Conservation (phyloP, 2,888 invertebrate genomes). For the Junonia oenone region DNA sequence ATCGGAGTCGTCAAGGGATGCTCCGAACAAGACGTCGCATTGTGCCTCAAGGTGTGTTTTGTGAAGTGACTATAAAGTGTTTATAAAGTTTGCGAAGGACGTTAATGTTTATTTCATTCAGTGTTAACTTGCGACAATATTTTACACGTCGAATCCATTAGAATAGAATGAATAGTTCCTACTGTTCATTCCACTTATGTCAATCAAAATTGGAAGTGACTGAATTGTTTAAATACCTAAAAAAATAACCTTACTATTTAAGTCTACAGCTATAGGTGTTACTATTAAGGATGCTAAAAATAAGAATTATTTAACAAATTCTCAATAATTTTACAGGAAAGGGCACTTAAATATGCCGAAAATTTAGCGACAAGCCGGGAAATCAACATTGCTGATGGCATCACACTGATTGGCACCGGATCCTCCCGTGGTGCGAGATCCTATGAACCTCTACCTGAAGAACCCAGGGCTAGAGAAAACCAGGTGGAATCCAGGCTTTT, state of each 20-base stretch:
- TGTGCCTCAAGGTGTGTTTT: constrained; percentile 86
- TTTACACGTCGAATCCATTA: no score
- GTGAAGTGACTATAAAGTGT: constrained; percentile 27
- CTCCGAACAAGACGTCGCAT: constrained; percentile 82
- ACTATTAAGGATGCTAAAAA: no score
- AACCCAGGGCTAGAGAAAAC: constrained; percentile 85
- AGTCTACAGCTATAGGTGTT: no score
- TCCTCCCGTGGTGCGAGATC: constrained; percentile 79
- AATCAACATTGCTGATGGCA: constrained; percentile 79
- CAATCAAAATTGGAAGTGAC: no score
- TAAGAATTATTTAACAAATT: neutral
- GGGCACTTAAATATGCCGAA: constrained; percentile 85
- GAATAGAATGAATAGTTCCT: no score
- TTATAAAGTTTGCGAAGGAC: neutral
- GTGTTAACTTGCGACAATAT: neutral
- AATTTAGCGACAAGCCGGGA: constrained; percentile 71
- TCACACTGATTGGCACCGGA: constrained; percentile 73
- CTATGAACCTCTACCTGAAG: constrained; percentile 83
- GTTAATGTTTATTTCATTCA: neutral
- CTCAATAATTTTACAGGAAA: constrained; percentile 76
- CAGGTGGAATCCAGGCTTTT: constrained; percentile 86
- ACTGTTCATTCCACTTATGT: no score
- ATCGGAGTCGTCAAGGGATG: constrained; percentile 85
- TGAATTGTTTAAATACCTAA: no score
- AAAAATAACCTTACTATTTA: no score